Percentiles rank a stretch among this genome's conserved stretches.
Conservation (phyloP, 2,113 vertebrate genomes). For the Oreochromis aureus region DNA sequence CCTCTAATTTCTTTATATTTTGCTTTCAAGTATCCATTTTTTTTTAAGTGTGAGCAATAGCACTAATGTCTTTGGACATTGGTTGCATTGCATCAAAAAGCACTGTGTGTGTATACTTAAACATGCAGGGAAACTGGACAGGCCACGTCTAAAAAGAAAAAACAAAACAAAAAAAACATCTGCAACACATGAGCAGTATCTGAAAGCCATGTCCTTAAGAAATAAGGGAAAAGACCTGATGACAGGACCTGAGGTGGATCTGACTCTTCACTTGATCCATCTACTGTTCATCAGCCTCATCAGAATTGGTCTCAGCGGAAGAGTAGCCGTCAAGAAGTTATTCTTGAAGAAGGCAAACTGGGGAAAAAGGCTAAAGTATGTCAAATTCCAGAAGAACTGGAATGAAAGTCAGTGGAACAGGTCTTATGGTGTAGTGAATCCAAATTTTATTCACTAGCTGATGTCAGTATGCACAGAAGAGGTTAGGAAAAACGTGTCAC, state of each 20-base stretch:
- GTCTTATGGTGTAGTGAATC: background rate
- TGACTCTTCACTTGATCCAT: background rate
- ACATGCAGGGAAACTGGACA: background rate
- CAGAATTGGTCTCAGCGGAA: background rate
- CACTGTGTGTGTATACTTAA: background rate
- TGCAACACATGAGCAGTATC: background rate
- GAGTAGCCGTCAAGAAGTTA: background rate
- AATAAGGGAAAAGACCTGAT: fast-evolving
- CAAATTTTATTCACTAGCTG: background rate
- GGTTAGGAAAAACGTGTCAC: background rate
- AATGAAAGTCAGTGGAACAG: background rate
- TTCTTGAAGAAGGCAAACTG: background rate
- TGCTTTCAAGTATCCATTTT: background rate
- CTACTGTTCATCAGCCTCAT: background rate
- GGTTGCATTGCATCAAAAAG: background rate
- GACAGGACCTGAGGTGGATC: background rate
- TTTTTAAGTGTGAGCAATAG: background rate
- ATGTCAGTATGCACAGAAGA: background rate
- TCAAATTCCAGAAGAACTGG: background rate
- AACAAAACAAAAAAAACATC: fast-evolving
- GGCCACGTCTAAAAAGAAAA: fast-evolving
- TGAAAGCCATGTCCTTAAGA: background rate
- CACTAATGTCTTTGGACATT: background rate
- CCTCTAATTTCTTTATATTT: background rate
- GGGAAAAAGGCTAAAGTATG: background rate